These are phyloP conservation scores for Samia ricini DNA, from an alignment of 1,140 invertebrate species.

Conservation along the genomic window DNA sequence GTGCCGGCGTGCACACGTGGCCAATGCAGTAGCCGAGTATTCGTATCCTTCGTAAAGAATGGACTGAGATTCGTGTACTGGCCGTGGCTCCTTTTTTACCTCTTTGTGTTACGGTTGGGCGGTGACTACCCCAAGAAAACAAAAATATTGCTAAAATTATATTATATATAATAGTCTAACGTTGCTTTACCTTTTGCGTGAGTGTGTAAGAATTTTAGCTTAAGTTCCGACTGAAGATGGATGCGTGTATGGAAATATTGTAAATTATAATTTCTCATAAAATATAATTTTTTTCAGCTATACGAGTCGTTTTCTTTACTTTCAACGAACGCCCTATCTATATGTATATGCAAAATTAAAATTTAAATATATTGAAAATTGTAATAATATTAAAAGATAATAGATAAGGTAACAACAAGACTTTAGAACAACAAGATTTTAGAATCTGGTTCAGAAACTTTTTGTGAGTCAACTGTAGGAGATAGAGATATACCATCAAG, in stretches of 20 bases:
- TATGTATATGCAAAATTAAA: too few species aligned
- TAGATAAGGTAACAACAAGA: too few species aligned
- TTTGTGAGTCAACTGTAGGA: too few species aligned
- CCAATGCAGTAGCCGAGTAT: constrained; percentile 10
- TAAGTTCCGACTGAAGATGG: constrained; percentile 79
- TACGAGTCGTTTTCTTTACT: constrained; percentile 58
- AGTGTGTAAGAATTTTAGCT: constrained; percentile 78
- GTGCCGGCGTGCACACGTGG: neutral
- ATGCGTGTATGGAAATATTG: constrained; percentile 79
- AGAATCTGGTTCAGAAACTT: too few species aligned
- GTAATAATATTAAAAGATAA: too few species aligned
- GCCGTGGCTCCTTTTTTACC: constrained; percentile 47
- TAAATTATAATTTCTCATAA: constrained; percentile 80
- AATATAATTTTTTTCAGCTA: constrained; percentile 80
- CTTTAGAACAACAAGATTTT: too few species aligned
- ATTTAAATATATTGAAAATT: too few species aligned
- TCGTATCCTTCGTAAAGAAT: constrained; percentile 56
- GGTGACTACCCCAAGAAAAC: constrained; percentile 67
- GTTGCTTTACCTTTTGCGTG: constrained; percentile 79
- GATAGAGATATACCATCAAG: too few species aligned
- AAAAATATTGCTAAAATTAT: constrained; percentile 77
- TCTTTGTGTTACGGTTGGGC: constrained; percentile 69
- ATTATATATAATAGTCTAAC: constrained; percentile 80
- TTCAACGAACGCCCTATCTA: too few species aligned
- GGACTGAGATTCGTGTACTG: constrained; percentile 61